phyloP scores from a whole-genome alignment of 2,113 vertebrate genomes.

The Triplophysa siluroides region DNA sequence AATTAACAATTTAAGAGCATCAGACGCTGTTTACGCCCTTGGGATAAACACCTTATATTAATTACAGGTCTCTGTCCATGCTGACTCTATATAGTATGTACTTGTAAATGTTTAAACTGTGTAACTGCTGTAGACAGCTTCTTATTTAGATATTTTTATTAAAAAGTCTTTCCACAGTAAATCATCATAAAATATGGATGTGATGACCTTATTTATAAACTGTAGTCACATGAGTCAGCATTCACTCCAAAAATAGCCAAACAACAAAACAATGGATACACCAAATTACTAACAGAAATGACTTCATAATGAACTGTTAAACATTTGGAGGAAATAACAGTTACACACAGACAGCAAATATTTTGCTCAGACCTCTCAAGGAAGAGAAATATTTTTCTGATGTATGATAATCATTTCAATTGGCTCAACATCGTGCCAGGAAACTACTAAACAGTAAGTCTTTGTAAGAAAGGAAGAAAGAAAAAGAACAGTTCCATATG shows the following conservation, averaged over 20 bases:
- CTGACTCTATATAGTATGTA: conserved; percentile 25
- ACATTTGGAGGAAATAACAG: conserved; percentile 18
- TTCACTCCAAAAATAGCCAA: neutral
- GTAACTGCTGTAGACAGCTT: neutral
- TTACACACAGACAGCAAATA: neutral
- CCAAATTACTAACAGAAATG: neutral
- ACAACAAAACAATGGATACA: conserved; percentile 3
- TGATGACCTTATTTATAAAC: neutral
- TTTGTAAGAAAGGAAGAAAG: conserved; percentile 41
- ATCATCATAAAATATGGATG: conserved; percentile 4
- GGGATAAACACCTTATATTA: conserved; percentile 15
- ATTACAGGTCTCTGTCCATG: neutral
- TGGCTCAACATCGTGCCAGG: conserved; percentile 42
- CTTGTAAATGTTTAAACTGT: too few relatives aligned
- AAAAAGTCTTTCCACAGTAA: neutral
- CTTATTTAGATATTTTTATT: neutral
- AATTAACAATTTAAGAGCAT: conserved; percentile 37
- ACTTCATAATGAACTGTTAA: neutral
- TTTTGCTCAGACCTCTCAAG: conserved; percentile 4
- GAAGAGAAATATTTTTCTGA: conserved; percentile 26
- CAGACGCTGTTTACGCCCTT: conserved; percentile 9
- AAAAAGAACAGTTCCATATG: conserved; percentile 20
- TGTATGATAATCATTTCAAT: conserved; percentile 44
- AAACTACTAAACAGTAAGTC: conserved; percentile 46
- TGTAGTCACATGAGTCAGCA: neutral